Evolutionary conservation across 2,888 invertebrate genomes (phyloP).

Genomic region (Drosophila buzzatii): DNA sequence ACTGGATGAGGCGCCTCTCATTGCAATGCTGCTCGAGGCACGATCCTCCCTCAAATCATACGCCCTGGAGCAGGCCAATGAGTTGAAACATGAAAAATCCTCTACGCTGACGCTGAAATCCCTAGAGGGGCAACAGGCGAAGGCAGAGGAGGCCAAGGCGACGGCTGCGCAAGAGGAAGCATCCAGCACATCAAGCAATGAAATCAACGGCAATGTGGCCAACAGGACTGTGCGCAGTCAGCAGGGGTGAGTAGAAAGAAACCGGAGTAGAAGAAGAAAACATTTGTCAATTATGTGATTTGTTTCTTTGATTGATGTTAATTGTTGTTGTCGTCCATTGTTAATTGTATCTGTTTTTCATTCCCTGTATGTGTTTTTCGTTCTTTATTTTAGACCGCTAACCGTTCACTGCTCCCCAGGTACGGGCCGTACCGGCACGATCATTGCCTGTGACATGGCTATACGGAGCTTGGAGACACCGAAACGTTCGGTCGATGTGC

Average conservation of each 20-base stretch:
- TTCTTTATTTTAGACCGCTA: constrained; percentile 87
- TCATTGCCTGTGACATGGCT: constrained; percentile 94
- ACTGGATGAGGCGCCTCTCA: constrained; percentile 92
- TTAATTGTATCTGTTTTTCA: constrained; percentile 54
- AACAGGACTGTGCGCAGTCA: constrained; percentile 78
- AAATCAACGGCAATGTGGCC: constrained; percentile 81
- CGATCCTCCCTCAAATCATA: constrained; percentile 86
- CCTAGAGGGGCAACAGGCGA: constrained; percentile 44
- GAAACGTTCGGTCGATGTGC: constrained; percentile 92
- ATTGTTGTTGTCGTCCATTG: constrained; percentile 12
- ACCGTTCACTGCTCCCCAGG: constrained; percentile 95
- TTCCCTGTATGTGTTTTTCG: constrained; percentile 44
- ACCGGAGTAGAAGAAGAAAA: background rate
- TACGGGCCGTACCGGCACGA: constrained; percentile 94
- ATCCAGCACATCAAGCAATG: constrained; percentile 61
- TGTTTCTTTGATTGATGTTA: background rate
- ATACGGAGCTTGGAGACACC: constrained; percentile 93
- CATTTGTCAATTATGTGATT: constrained; percentile 19
- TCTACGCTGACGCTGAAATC: constrained; percentile 65
- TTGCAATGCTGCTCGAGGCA: constrained; percentile 95
- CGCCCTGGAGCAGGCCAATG: constrained; percentile 82
- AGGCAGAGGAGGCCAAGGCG: constrained; percentile 27
- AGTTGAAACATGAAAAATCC: constrained; percentile 74
- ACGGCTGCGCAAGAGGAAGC: constrained; percentile 46
- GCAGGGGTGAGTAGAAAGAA: constrained; percentile 82